phyloP scores from a whole-genome alignment of 2,797 vertebrate genomes.

The Oophaga sylvatica region DNA sequence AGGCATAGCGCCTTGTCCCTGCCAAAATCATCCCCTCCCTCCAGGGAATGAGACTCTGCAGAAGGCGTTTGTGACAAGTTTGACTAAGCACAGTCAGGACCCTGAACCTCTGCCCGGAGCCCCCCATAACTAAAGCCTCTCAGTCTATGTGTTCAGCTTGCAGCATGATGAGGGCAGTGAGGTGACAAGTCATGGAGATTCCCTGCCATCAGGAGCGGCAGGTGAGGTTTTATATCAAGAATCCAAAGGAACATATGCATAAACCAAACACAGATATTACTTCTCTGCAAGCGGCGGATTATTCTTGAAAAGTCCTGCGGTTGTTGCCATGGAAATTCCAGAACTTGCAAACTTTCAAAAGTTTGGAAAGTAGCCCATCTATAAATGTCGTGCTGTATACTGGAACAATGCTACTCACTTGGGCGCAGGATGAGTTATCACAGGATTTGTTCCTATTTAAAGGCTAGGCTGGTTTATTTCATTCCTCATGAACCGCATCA shows the following conservation, averaged over 20 bases:
- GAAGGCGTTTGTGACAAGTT: slow-evolving; percentile 17
- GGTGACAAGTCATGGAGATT: neutral
- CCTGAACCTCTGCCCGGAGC: slow-evolving; percentile 32
- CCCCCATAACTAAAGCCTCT: neutral
- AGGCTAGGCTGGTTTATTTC: too few species aligned
- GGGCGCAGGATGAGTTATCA: too few species aligned
- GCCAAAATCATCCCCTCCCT: neutral
- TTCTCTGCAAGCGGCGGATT: neutral
- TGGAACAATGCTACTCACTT: too few species aligned
- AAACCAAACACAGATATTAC: neutral
- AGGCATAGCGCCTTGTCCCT: neutral
- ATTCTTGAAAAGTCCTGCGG: too few species aligned
- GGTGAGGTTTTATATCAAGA: neutral
- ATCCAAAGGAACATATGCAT: neutral
- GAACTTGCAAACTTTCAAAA: neutral
- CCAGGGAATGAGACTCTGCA: neutral
- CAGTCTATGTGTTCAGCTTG: slow-evolving; percentile 23
- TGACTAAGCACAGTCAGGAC: slow-evolving; percentile 1
- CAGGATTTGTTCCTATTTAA: too few species aligned
- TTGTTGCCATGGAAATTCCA: too few species aligned
- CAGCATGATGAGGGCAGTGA: neutral
- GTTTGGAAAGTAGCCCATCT: too few species aligned
- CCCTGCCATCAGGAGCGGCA: neutral
- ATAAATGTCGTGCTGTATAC: too few species aligned
- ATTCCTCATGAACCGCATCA: too few species aligned